phyloP scores from a whole-genome alignment of 2,888 invertebrate genomes.

The Noctua janthe region DNA sequence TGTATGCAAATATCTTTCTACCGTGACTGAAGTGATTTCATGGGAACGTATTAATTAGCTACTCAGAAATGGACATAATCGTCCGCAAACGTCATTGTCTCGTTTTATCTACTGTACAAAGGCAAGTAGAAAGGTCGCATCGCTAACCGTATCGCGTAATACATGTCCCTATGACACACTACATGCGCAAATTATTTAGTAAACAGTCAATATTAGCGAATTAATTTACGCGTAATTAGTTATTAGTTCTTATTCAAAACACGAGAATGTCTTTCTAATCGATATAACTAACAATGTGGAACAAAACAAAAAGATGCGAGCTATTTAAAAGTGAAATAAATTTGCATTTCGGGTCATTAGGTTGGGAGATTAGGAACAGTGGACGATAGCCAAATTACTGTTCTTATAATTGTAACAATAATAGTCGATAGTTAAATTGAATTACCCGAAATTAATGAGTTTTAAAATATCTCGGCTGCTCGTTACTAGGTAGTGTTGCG shows the following conservation, averaged over 20 bases:
- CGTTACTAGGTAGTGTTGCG: slow-evolving; percentile 1
- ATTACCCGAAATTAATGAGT: slow-evolving; percentile 41
- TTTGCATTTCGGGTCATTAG: slow-evolving; percentile 61
- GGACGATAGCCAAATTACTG: slow-evolving; percentile 61
- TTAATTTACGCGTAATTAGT: slow-evolving; percentile 3
- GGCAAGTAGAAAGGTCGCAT: slow-evolving; percentile 58
- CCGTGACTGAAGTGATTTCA: slow-evolving; percentile 54
- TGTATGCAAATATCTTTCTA: slow-evolving; percentile 56
- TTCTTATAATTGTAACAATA: slow-evolving; percentile 58
- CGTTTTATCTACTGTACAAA: slow-evolving; percentile 52
- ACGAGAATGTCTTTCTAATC: slow-evolving; percentile 26
- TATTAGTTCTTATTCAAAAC: slow-evolving; percentile 1
- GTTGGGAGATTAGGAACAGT: slow-evolving; percentile 58
- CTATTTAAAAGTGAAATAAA: slow-evolving; percentile 61
- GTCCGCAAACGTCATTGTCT: slow-evolving; percentile 57
- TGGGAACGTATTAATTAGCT: slow-evolving; percentile 61
- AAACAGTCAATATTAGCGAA: slow-evolving; percentile 29
- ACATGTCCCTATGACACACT: slow-evolving; percentile 48
- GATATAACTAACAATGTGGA: slow-evolving; percentile 39
- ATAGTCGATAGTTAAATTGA: slow-evolving; percentile 51
- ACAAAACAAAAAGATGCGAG: slow-evolving; percentile 43
- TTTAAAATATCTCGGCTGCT: slow-evolving; percentile 25
- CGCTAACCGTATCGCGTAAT: slow-evolving; percentile 53
- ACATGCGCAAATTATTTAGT: slow-evolving; percentile 38
- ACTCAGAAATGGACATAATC: slow-evolving; percentile 52